phyloP scores from a whole-genome alignment of 2,113 vertebrate species.

The Chaetodon auriga region DNA sequence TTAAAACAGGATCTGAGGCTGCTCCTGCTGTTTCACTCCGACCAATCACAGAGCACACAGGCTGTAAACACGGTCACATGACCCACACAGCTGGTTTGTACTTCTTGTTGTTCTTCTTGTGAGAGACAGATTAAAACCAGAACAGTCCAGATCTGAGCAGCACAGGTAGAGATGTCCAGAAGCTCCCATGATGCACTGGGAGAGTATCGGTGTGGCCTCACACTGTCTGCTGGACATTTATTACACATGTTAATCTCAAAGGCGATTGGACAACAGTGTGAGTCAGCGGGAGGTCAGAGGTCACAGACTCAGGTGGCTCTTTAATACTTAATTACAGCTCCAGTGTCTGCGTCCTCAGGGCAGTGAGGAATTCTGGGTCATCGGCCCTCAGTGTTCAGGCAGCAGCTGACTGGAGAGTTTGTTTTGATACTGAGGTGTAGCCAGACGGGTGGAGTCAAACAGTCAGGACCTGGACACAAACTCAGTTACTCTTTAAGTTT shows the following conservation, averaged over 20 bases:
- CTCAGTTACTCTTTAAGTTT: too few relatives aligned
- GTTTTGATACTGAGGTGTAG: not conserved
- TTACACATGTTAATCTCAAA: too few relatives aligned
- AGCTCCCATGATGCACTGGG: not conserved
- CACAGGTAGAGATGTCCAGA: too few relatives aligned
- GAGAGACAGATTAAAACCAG: not conserved
- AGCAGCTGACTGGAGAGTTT: not conserved
- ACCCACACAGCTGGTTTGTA: not conserved
- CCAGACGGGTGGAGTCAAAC: not conserved
- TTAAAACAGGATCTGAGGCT: not conserved
- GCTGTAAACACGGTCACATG: slow-evolving; percentile 14
- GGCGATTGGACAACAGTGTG: not conserved
- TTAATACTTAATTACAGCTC: not conserved
- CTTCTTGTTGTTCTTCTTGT: too few relatives aligned
- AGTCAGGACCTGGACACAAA: too few relatives aligned
- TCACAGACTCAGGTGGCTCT: too few relatives aligned
- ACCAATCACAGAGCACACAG: slow-evolving; percentile 5
- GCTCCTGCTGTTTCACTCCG: not conserved
- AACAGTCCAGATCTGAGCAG: not conserved
- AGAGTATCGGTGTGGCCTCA: too few relatives aligned
- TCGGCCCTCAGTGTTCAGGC: not conserved
- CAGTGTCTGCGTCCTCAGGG: not conserved
- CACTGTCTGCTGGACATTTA: too few relatives aligned
- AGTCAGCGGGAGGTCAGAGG: not conserved
- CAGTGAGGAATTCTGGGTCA: not conserved